A percentile compares a stretch with the other conserved stretches of the same genome.
These are phyloP conservation scores for Drosophila gaucha DNA, from an alignment of 2,888 invertebrate species.

Conservation along the genomic window DNA sequence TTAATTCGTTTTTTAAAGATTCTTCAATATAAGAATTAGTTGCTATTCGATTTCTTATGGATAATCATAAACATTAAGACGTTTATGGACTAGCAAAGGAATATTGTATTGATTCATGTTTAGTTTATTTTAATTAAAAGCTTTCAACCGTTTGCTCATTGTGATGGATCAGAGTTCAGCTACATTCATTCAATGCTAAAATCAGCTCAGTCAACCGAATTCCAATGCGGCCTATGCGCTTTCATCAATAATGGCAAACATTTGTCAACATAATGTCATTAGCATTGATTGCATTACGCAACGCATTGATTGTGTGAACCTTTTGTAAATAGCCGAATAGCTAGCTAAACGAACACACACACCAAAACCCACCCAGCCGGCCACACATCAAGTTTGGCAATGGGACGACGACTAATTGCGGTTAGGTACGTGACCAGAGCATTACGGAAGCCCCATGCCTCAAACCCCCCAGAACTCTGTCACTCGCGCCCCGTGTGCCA, in stretches of 20 bases:
- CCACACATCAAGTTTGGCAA: constrained; percentile 63
- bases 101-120: constrained; percentile 2
- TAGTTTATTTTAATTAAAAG: constrained; percentile 11
- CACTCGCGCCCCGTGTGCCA: constrained; percentile 27
- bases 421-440: constrained; percentile 67
- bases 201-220: constrained; percentile 42
- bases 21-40: no score
- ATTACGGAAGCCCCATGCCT: constrained; percentile 5
- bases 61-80: no score
- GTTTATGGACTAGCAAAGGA: no score
- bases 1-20: no score
- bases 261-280: constrained; percentile 81
- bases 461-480: constrained; percentile 1
- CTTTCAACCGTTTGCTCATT: constrained; percentile 11
- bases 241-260: constrained; percentile 79
- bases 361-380: constrained; percentile 16
- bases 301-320: constrained; percentile 73
- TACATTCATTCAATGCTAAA: constrained; percentile 19
- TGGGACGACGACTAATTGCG: constrained; percentile 75
- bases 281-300: constrained; percentile 77
- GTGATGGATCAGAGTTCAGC: constrained; percentile 2
- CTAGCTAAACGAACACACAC: constrained; percentile 15
- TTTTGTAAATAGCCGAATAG: constrained; percentile 70
- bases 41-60: no score
- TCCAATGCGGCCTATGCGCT: constrained; percentile 37